Evolutionary conservation across 1,140 invertebrate species (phyloP).

Genomic region (Stegodyphus dumicola): DNA sequence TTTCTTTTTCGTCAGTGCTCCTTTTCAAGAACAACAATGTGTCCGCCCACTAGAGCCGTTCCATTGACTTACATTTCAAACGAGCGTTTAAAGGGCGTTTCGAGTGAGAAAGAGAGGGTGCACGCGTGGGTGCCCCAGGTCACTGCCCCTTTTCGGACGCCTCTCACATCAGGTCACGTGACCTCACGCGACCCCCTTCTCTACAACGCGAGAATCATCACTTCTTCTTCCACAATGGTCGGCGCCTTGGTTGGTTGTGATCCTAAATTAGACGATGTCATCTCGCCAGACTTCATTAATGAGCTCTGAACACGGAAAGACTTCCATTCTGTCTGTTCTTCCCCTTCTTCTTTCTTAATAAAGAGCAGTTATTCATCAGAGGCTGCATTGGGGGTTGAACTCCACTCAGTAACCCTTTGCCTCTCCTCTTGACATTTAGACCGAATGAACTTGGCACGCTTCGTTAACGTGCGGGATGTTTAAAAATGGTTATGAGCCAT

Average conservation of each 20-base stretch:
- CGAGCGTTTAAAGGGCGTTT: slow-evolving; percentile 34
- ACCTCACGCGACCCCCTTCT: neutral
- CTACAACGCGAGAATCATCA: too few relatives aligned
- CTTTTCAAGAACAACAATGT: slow-evolving; percentile 34
- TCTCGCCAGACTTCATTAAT: neutral
- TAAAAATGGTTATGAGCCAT: too few relatives aligned
- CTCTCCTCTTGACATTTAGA: too few relatives aligned
- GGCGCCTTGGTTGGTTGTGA: neutral
- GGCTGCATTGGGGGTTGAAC: too few relatives aligned
- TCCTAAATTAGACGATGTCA: slow-evolving; percentile 21
- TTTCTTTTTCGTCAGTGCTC: neutral
- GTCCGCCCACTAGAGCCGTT: slow-evolving; percentile 25
- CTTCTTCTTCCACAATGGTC: neutral
- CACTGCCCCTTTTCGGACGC: slow-evolving; percentile 38
- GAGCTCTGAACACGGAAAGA: slow-evolving; percentile 3
- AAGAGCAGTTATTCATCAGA: too few relatives aligned
- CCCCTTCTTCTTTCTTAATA: too few relatives aligned
- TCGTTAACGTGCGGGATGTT: too few relatives aligned
- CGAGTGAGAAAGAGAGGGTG: slow-evolving; percentile 4
- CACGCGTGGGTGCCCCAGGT: slow-evolving; percentile 47
- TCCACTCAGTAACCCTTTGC: too few relatives aligned
- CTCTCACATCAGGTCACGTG: slow-evolving; percentile 42
- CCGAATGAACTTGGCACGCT: too few relatives aligned
- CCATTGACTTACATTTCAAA: slow-evolving; percentile 47
- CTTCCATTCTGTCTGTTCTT: too few relatives aligned